Evolutionary conservation across 2,797 vertebrate species (phyloP), one percentile per base, ranked within the genome.

Genomic region (Gila robusta): DNA sequence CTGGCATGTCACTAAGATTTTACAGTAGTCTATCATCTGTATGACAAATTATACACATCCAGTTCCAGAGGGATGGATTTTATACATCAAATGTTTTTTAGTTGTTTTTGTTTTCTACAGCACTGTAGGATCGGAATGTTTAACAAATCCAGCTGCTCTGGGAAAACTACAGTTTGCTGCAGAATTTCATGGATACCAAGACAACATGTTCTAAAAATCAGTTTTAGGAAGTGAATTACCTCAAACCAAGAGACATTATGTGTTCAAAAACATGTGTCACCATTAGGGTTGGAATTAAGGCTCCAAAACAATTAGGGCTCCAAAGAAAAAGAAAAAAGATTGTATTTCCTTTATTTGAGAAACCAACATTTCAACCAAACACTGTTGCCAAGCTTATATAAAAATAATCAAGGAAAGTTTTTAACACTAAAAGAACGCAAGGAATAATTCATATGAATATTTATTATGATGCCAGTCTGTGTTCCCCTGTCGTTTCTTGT

Each of bases 41-140:
- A 76, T 83, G 82, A 83, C 59, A 76, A 83, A 83, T 83, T 76
- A 62, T 76, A 83, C 41, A 52, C 82, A 83, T 83, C 71, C 72
- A 83, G 82, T 66, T 83, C 71, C 72, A 49, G 70, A 74, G 54
- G 81, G 70, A 83, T 49, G 39, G 39, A 44, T 83, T 82, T 73
- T 64, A 74, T 23, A 74, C 62, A 83, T 59, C 19, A 32, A n/a
- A 64, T 17, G 37, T n/a, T 47, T 44, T 69, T 37, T 67, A 28
- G 26, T 12, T 64, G n/a, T 66, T 66, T 28, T 79, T 79, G 16
- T 79, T 26, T 17, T 21, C 71, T 66, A 47, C 70, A 74, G 56
- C 35, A 39, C 6, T 64, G 26, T 66, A 74, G n/a, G 11, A 47
- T 26, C 54, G 64, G 54, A 83, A 74, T 49, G 70, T 64, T 74